These are phyloP conservation scores for Alcis repandata DNA, from an alignment of 2,888 invertebrate genomes.

Conservation along the genomic window DNA sequence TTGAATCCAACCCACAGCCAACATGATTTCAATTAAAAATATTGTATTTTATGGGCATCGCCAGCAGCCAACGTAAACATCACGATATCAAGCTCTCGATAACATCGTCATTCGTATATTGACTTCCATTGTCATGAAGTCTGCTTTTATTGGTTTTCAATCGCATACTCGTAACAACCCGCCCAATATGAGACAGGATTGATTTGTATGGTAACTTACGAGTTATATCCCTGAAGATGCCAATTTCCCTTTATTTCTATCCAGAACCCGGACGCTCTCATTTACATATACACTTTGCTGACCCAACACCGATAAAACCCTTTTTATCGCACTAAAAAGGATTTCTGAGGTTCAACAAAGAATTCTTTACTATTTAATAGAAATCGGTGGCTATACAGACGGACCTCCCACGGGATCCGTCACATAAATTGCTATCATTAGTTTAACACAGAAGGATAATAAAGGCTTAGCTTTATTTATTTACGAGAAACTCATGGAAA, in stretches of 20 bases:
- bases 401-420: constrained; percentile 49
- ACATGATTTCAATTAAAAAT: constrained; percentile 31
- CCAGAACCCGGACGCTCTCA: constrained; percentile 69
- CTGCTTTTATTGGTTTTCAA: constrained; percentile 17
- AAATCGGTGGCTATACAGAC: constrained; percentile 58
- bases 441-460: constrained; percentile 49
- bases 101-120: constrained; percentile 13
- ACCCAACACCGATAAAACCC: constrained; percentile 81
- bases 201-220: constrained; percentile 44
- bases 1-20: constrained; percentile 25
- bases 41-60: constrained; percentile 22
- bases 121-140: constrained; percentile 13
- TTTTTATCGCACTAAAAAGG: constrained; percentile 78
- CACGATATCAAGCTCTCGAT: constrained; percentile 15
- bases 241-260: constrained; percentile 74
- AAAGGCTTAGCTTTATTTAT: constrained; percentile 42
- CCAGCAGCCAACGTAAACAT: constrained; percentile 8
- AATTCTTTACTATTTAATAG: constrained; percentile 68
- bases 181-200: constrained; percentile 25
- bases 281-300: constrained; percentile 85
- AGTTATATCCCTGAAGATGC: constrained; percentile 64
- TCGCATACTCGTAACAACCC: neutral
- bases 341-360: constrained; percentile 74
- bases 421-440: constrained; percentile 56
- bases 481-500: constrained; percentile 34